A percentile compares a stretch with the other conserved stretches of the same genome.
Conservation (phyloP, 2,797 vertebrate species). For the Cossypha heuglini region DNA sequence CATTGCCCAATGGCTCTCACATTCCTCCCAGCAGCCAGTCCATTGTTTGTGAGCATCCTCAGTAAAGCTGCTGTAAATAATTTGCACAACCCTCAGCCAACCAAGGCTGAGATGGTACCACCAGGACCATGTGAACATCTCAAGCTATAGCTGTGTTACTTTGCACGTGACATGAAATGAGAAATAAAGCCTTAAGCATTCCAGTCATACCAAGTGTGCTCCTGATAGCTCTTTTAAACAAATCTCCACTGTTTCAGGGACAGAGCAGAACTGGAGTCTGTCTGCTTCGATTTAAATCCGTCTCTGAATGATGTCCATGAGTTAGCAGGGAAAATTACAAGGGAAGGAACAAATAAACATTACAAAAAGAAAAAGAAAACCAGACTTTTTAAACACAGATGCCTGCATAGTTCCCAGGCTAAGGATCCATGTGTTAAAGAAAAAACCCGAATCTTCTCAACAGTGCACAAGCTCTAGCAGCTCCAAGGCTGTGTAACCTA, state of each 20-base stretch:
- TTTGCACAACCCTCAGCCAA: background rate
- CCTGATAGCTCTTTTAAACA: constrained; percentile 45
- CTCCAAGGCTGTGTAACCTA: background rate
- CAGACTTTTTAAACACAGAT: constrained; percentile 49
- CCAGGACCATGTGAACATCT: background rate
- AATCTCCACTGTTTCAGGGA: constrained; percentile 25
- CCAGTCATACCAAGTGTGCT: constrained; percentile 54
- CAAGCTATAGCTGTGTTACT: background rate
- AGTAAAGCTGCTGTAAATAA: background rate
- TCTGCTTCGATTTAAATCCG: constrained; percentile 59
- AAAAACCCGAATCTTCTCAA: background rate
- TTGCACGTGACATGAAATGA: background rate
- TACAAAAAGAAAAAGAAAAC: constrained; percentile 39
- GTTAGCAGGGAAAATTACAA: constrained; percentile 49
- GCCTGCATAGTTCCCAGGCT: constrained; percentile 45
- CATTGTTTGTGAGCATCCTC: constrained; percentile 6
- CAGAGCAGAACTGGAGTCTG: constrained; percentile 52
- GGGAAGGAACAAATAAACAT: constrained; percentile 68
- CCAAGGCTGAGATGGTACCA: background rate
- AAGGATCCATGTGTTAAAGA: background rate
- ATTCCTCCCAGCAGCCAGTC: background rate
- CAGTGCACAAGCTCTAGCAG: background rate
- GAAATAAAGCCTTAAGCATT: constrained; percentile 66
- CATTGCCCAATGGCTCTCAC: background rate
- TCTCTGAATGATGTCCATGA: constrained; percentile 51